These are phyloP conservation scores for Antedon mediterranea DNA, from an alignment of 53 echinoderm and acorn worm species.

Conservation along the genomic window DNA sequence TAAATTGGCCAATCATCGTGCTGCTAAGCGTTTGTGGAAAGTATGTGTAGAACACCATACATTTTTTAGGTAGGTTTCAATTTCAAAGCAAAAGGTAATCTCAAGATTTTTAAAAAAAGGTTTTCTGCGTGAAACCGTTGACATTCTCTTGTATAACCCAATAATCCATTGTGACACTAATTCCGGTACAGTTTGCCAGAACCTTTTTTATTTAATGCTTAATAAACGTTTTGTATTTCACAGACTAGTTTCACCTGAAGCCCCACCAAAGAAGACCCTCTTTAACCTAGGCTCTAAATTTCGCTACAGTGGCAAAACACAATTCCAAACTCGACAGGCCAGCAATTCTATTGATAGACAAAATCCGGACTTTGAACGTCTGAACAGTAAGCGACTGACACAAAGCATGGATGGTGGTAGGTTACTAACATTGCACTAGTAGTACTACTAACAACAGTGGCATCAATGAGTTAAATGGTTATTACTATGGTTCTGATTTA, in stretches of 20 bases:
- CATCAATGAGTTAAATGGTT: too few species aligned
- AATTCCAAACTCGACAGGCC: conserved; percentile 92
- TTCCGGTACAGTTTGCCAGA: too few species aligned
- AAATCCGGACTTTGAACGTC: conserved; percentile 64
- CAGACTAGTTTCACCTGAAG: conserved; percentile 91
- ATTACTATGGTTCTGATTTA: too few species aligned
- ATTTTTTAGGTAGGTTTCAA: conserved; percentile 79
- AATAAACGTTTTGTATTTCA: background rate
- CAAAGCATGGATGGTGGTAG: conserved; percentile 83
- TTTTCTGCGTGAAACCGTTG: too few species aligned
- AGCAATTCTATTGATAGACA: conserved; percentile 80
- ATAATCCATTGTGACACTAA: too few species aligned
- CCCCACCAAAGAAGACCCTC: conserved; percentile 75
- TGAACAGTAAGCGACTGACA: conserved; percentile 34
- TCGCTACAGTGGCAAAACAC: conserved; percentile 96
- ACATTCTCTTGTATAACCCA: too few species aligned
- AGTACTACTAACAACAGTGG: too few species aligned
- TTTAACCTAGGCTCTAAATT: conserved; percentile 94
- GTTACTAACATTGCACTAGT: background rate
- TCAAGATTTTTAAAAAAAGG: too few species aligned
- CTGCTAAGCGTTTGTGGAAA: conserved; percentile 97
- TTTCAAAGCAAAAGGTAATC: too few species aligned
- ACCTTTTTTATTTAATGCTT: too few species aligned
- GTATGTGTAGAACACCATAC: conserved; percentile 99
- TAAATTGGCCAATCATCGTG: conserved; percentile 94